Evolutionary conservation across 2,113 vertebrate species (phyloP).

Genomic region (Perca schrenkii): DNA sequence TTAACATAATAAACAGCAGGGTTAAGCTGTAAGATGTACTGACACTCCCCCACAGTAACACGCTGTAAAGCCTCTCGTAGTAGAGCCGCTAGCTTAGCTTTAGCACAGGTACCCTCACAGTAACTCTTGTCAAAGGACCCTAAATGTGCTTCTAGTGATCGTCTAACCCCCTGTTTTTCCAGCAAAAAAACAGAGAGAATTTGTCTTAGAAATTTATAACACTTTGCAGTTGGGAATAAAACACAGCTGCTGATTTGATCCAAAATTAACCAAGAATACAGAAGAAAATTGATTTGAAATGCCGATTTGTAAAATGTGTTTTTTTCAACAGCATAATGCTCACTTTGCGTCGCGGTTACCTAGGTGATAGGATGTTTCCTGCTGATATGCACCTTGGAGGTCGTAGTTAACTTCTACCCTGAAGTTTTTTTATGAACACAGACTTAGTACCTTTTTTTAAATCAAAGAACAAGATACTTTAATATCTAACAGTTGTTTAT

Average conservation of each 20-base stretch:
- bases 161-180: background rate
- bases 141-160: background rate
- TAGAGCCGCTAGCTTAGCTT: background rate
- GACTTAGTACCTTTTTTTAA: background rate
- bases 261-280: background rate
- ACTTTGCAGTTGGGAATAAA: background rate
- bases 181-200: background rate
- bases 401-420: background rate
- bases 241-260: background rate
- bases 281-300: background rate
- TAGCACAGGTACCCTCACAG: background rate
- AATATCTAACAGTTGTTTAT: background rate
- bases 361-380: slow-evolving; percentile 4
- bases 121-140: background rate
- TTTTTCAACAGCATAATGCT: background rate
- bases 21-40: background rate
- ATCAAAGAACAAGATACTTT: background rate
- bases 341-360: background rate
- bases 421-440: background rate
- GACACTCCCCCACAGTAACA: background rate
- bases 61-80: background rate
- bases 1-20: background rate
- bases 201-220: background rate
- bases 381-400: background rate
- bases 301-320: background rate